Conservation (phyloP, 2,888 invertebrate species). For the Tethea ocularis region DNA sequence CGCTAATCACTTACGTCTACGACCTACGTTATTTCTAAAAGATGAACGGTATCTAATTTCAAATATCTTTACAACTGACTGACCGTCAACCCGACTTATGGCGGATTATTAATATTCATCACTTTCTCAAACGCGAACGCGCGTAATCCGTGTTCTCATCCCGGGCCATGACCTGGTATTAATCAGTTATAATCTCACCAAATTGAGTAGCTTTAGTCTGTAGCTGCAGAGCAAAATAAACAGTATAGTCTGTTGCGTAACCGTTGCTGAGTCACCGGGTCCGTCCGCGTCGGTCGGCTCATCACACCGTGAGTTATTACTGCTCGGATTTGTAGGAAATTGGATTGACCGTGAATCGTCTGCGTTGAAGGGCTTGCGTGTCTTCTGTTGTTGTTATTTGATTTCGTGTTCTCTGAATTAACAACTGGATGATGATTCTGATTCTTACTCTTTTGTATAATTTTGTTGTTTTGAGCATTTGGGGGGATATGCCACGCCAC, state of each 20-base stretch:
- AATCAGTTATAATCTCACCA: conserved; percentile 65
- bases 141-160: conserved; percentile 47
- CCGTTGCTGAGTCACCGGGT: conserved; percentile 47
- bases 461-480: no score
- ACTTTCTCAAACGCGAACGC: conserved; percentile 48
- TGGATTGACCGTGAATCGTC: conserved; percentile 65
- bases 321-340: conserved; percentile 54
- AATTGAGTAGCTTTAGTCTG: conserved; percentile 45
- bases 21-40: no score
- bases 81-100: conserved; percentile 32
- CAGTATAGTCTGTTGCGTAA: conserved; percentile 63
- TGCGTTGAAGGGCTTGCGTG: conserved; percentile 37
- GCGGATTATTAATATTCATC: conserved; percentile 48
- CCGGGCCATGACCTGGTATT: conserved; percentile 54
- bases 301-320: conserved; percentile 60
- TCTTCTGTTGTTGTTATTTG: conserved; percentile 13
- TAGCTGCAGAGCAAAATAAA: conserved; percentile 47
- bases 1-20: not conserved
- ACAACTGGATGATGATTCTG: not conserved
- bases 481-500: no score
- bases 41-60: conserved; percentile 26
- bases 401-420: not conserved
- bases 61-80: conserved; percentile 30
- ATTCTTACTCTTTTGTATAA: not conserved
- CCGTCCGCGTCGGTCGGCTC: conserved; percentile 30